Evolutionary conservation across 64 coral and sea anemone genomes (phyloP), one percentile per base, ranked within the genome.

Genomic region (Dendronephthya gigantea): DNA sequence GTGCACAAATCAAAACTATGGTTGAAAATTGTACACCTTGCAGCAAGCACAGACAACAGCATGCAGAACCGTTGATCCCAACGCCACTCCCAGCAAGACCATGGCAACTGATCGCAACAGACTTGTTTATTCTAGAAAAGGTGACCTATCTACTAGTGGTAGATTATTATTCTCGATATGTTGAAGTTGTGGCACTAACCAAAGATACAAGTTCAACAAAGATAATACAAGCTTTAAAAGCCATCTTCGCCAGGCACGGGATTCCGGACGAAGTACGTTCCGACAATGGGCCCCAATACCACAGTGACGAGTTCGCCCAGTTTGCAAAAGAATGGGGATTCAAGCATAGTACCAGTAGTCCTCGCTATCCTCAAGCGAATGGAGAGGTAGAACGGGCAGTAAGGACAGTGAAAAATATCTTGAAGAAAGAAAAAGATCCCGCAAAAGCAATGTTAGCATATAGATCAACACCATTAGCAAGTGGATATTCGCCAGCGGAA

Each of bases 1-100:
- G 88, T 48, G 34, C 49, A 48, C 79, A 89, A 35, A 84, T 90
- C 40, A 83, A 90, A 35, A 43, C 27, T 41, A 49, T 88, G 39
- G 45, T 88, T 0, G 39, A 88, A 33, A 43, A 88, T 43, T 88
- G 86, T 72, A 29, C 23, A 66, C 51, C 48, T 3, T 88, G 86
- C 75, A 50, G 59, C 4, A 81, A 82, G 55, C 48, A 83, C 66
- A 38, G 52, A 69, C 9, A 86, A 30, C 55, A 86, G 84, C 36
- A 34, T 33, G 34, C 19, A n/a, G 84, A 86, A 30, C 84, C 84
- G 68, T 22, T 81, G 23, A 84, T 85, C 5, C 48, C 40, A 50
- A 86, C 84, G 55, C 48, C 84, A 86, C 19, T 14, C 23, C 84
- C 56, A 66, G 84, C 35, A 12, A n/a, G 27, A 14, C 84, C 49